These are phyloP conservation scores for Ormyrus thymus DNA, from an alignment of 2,888 invertebrate genomes.

Conservation along the genomic window DNA sequence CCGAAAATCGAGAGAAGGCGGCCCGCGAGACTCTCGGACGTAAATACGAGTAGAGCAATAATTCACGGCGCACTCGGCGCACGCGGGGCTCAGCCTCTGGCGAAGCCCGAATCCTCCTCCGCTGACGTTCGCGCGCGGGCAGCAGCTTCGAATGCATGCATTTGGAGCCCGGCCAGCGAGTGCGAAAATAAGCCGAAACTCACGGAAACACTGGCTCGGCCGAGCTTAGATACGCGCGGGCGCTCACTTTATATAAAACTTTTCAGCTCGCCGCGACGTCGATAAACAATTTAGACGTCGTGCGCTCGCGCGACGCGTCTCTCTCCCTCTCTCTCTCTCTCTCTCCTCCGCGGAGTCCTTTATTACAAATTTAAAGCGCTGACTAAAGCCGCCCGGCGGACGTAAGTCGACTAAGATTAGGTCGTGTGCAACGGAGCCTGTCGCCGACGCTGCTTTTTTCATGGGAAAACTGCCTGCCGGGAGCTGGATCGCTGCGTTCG, in stretches of 20 bases:
- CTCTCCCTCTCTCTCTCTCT: slow-evolving; percentile 5
- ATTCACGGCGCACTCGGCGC: slow-evolving; percentile 8
- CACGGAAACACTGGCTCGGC: slow-evolving; percentile 36
- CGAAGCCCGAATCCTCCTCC: not conserved
- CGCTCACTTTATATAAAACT: slow-evolving; percentile 41
- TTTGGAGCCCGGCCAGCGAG: slow-evolving; percentile 39
- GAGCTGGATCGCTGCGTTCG: too few relatives aligned
- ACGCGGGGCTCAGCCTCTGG: not conserved
- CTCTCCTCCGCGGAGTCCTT: slow-evolving; percentile 24
- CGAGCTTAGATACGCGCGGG: slow-evolving; percentile 1
- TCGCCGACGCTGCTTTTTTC: too few relatives aligned
- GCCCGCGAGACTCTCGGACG: not conserved
- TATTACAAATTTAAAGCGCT: slow-evolving; percentile 48
- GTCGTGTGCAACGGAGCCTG: too few relatives aligned
- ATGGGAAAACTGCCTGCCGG: too few relatives aligned
- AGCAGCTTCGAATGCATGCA: slow-evolving; percentile 39
- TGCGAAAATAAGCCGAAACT: slow-evolving; percentile 50
- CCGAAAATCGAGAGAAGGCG: not conserved
- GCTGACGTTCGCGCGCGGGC: slow-evolving; percentile 18
- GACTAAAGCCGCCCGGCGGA: slow-evolving; percentile 21
- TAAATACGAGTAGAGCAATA: slow-evolving; percentile 37
- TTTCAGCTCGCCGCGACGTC: slow-evolving; percentile 21
- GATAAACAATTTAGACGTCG: slow-evolving; percentile 52
- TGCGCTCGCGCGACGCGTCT: not conserved
- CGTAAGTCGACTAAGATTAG: not conserved